Evolutionary conservation across 2,113 vertebrate species (phyloP), one percentile per base, ranked within the genome.

Genomic region (Machaerirhynchus nigripectus): DNA sequence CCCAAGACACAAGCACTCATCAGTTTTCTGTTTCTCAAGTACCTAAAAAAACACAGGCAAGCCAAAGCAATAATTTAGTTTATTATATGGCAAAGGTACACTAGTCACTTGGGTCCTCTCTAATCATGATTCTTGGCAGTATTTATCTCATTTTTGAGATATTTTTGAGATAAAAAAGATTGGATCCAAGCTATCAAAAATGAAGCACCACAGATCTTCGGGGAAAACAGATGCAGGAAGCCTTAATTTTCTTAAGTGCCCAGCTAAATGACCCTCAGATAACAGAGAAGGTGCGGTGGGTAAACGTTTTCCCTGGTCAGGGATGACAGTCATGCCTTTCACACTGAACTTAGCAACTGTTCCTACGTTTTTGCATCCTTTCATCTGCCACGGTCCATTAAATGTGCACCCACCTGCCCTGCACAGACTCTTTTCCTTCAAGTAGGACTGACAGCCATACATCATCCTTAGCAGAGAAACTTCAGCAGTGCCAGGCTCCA

Each of bases 11-110:
- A 70, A 79, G 26, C 5, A 9, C 27, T 95, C 92, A 76, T 57
- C 73, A 78, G 84, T 81, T 85, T 90, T 74, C 60, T 87, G 6
- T 56, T 94, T 97, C 83, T 91, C 26, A 82, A 86, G 89, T 67
- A 83, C 30, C 39, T 80, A 70, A 88, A 92, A 91, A 91, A 96
- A 6, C 39, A 56, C 75, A 55, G 30, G 39, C 23, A 65, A 95
- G 49, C n/a, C 63, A 96, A 93, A 93, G 59, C 20, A 91, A 84
- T 85, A 28, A 87, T 87, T 94, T 85, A 63, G 91, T 93, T 95
- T 92, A 97, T 57, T 89, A 86, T 46, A 67, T 27, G 8, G 80
- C 40, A 83, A 90, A 96, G 70, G 42, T 75, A 86, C 52, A 87
- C 47, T 46, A 79, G 76, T 73, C 90, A 73, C 68, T 49, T 56